Percentiles rank a stretch among this genome's conserved stretches.
Evolutionary conservation across 2,888 invertebrate genomes (phyloP).

Genomic region (Pterostichus niger): DNA sequence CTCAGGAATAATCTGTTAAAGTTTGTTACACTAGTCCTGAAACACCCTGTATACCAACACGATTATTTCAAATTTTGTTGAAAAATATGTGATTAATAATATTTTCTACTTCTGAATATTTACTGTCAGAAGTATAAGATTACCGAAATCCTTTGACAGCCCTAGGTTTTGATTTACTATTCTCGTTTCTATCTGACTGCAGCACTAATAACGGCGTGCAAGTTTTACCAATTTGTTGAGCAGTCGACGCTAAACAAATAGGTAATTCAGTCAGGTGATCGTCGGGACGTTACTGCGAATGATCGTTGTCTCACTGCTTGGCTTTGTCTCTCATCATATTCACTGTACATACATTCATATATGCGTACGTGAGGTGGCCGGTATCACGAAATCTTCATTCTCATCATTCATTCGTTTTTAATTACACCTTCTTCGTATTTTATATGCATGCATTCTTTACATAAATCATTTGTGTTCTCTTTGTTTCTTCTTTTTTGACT

Average conservation of each 20-base stretch:
- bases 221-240: neutral
- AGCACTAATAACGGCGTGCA: neutral
- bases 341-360: neutral
- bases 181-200: neutral
- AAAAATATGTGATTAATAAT: no score
- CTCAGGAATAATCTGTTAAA: no score
- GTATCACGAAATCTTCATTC: neutral
- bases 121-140: no score
- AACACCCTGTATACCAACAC: no score
- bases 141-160: no score
- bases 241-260: neutral
- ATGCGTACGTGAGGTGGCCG: neutral
- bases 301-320: constrained; percentile 42
- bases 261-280: constrained; percentile 19
- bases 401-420: constrained; percentile 3
- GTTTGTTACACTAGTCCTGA: no score
- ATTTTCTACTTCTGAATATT: no score
- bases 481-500: constrained; percentile 6
- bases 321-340: constrained; percentile 12
- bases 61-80: no score
- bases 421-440: neutral
- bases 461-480: neutral
- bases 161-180: neutral
- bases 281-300: constrained; percentile 7
- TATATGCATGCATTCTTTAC: neutral